Conservation (phyloP, 2,888 invertebrate genomes). For the Pinctada fucata region DNA sequence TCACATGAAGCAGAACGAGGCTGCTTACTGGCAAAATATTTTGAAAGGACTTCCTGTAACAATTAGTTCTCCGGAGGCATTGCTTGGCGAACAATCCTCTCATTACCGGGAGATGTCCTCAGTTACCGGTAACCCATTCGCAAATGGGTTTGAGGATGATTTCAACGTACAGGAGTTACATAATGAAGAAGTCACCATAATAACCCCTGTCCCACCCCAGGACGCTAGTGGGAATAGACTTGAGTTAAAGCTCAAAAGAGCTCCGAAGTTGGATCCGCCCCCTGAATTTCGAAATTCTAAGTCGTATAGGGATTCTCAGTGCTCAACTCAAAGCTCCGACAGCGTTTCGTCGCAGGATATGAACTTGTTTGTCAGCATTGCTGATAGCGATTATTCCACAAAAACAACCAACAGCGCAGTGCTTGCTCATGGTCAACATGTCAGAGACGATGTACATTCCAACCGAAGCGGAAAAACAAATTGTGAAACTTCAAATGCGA, state of each 20-base stretch:
- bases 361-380: conserved; percentile 46
- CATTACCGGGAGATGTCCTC: conserved; percentile 52
- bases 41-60: conserved; percentile 47
- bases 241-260: conserved; percentile 50
- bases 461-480: background rate
- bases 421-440: conserved; percentile 27
- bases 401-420: conserved; percentile 56
- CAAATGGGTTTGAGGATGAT: conserved; percentile 46
- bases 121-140: conserved; percentile 60
- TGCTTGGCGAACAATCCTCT: conserved; percentile 24
- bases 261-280: conserved; percentile 68
- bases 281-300: conserved; percentile 62
- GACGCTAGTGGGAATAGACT: conserved; percentile 55
- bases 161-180: conserved; percentile 49
- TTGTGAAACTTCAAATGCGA: background rate
- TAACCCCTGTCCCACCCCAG: conserved; percentile 50
- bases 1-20: conserved; percentile 53
- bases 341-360: conserved; percentile 51
- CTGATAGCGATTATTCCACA: conserved; percentile 67
- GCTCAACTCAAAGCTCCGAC: conserved; percentile 53
- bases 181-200: conserved; percentile 50
- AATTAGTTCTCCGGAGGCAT: conserved; percentile 43
- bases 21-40: conserved; percentile 57
- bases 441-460: background rate
- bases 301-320: conserved; percentile 51